Percentiles rank a stretch among this genome's conserved stretches.
Conservation (phyloP, 2,888 invertebrate species). For the Chrysotoxum bicinctum region DNA sequence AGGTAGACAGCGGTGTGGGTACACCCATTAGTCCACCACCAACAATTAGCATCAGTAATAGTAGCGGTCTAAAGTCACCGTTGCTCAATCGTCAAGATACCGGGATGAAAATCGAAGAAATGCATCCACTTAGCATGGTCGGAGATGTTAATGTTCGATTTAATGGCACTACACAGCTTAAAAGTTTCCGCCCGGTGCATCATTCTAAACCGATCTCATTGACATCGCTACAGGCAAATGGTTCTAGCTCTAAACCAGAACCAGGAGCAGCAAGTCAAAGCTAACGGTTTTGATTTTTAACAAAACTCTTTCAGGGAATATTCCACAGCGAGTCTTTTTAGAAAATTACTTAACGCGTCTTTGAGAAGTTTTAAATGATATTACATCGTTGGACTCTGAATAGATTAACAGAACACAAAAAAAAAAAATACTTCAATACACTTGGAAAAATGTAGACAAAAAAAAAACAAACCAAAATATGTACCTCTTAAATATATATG, state of each 20-base stretch:
- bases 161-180: conserved; percentile 90
- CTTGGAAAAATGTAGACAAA: conserved; percentile 11
- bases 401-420: not conserved
- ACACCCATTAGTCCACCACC: conserved; percentile 85
- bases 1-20: conserved; percentile 85
- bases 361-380: not conserved
- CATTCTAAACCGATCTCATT: conserved; percentile 78
- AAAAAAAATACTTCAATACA: conserved; percentile 14
- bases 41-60: conserved; percentile 75
- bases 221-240: conserved; percentile 35
- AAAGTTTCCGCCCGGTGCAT: conserved; percentile 85
- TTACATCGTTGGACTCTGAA: conserved; percentile 23
- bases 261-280: conserved; percentile 76
- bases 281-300: conserved; percentile 81
- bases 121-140: conserved; percentile 89
- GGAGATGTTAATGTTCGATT: conserved; percentile 90
- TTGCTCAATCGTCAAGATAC: conserved; percentile 74
- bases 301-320: conserved; percentile 77
- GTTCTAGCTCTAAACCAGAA: conserved; percentile 50
- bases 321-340: conserved; percentile 43
- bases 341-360: not conserved
- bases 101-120: conserved; percentile 75
- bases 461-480: conserved; percentile 26
- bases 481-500: conserved; percentile 62
- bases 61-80: conserved; percentile 74